Evolutionary conservation across 2,888 invertebrate genomes (phyloP).

Genomic region (Xanthia togata): DNA sequence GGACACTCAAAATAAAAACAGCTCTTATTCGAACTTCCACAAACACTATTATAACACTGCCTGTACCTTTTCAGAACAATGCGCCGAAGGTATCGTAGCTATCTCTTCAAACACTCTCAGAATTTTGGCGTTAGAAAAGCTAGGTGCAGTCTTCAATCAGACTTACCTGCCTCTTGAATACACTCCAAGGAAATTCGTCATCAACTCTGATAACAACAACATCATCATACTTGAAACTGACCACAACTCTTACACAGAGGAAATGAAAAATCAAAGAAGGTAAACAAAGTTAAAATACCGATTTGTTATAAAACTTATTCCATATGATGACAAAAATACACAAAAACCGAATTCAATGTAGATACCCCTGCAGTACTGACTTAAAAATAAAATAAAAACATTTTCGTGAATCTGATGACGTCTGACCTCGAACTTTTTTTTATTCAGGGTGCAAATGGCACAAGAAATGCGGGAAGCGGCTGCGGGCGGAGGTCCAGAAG

Average conservation of each 20-base stretch:
- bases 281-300: slow-evolving; percentile 60
- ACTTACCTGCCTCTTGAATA: slow-evolving; percentile 97
- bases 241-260: slow-evolving; percentile 99
- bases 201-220: slow-evolving; percentile 97
- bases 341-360: slow-evolving; percentile 80
- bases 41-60: slow-evolving; percentile 51
- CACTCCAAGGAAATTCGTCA: slow-evolving; percentile 98
- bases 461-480: slow-evolving; percentile 99
- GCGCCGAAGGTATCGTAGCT: slow-evolving; percentile 99
- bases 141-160: slow-evolving; percentile 99
- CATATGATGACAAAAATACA: slow-evolving; percentile 85
- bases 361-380: slow-evolving; percentile 89
- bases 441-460: slow-evolving; percentile 96
- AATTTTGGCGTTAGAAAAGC: slow-evolving; percentile 99
- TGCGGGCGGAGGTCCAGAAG: slow-evolving; percentile 94
- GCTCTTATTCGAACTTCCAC: neutral
- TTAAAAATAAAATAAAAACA: slow-evolving; percentile 1
- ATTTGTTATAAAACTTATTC: neutral
- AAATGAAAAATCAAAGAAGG: slow-evolving; percentile 97
- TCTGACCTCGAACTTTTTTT: slow-evolving; percentile 10
- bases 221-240: slow-evolving; percentile 98
- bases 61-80: slow-evolving; percentile 93
- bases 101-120: slow-evolving; percentile 99
- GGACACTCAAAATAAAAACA: slow-evolving; percentile 84
- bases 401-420: neutral